Evolutionary conservation across 2,797 vertebrate genomes (phyloP).

Genomic region (Thunnus albacares): DNA sequence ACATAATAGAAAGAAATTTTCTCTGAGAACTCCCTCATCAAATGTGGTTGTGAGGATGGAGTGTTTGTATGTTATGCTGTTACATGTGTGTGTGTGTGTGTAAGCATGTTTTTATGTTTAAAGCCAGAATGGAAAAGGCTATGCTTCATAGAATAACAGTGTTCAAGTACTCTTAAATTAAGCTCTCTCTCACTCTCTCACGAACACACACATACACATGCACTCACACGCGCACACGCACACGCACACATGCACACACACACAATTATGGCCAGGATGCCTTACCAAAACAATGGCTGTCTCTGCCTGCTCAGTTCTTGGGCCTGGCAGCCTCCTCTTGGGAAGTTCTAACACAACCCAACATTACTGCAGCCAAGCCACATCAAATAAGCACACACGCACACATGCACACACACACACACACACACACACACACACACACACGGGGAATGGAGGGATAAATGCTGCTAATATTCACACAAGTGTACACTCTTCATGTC

Average conservation of each 20-base stretch:
- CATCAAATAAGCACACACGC: conserved; percentile 72
- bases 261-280: conserved; percentile 54
- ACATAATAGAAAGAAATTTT: conserved; percentile 52
- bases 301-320: conserved; percentile 67
- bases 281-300: conserved; percentile 79
- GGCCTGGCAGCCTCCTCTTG: conserved; percentile 64
- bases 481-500: conserved; percentile 28
- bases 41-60: conserved; percentile 40
- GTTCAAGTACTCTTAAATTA: conserved; percentile 46
- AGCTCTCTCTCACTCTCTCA: conserved; percentile 5
- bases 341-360: conserved; percentile 79
- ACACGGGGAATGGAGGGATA: conserved; percentile 27
- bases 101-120: conserved; percentile 30
- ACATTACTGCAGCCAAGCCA: conserved; percentile 78
- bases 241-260: conserved; percentile 23
- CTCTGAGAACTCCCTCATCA: conserved; percentile 49
- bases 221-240: conserved; percentile 3
- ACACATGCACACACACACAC: conserved; percentile 22
- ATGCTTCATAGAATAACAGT: conserved; percentile 51
- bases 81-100: not conserved
- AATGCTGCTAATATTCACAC: conserved; percentile 43
- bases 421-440: conserved; percentile 31
- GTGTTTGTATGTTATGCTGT: conserved; percentile 48
- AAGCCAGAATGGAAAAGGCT: conserved; percentile 67
- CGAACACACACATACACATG: not conserved